Evolutionary conservation across 2,113 vertebrate genomes (phyloP).

Genomic region (Ptilorrhoa leucosticta): DNA sequence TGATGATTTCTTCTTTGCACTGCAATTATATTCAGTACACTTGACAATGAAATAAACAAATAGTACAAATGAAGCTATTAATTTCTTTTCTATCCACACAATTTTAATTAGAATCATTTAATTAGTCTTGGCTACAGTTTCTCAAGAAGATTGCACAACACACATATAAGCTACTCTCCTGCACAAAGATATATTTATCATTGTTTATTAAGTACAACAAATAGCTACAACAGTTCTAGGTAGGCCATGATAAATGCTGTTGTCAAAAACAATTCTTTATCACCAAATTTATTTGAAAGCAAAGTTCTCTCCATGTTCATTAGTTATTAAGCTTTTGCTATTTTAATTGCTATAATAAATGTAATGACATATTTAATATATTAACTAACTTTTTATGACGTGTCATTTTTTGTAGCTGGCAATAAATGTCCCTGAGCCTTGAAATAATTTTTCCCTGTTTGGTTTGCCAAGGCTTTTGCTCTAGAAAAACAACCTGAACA

Average conservation of each 20-base stretch:
- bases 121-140: slow-evolving; percentile 70
- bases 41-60: slow-evolving; percentile 73
- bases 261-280: slow-evolving; percentile 64
- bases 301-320: slow-evolving; percentile 62
- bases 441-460: slow-evolving; percentile 15
- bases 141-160: slow-evolving; percentile 49
- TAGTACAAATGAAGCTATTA: slow-evolving; percentile 73
- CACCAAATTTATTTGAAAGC: slow-evolving; percentile 65
- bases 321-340: slow-evolving; percentile 69
- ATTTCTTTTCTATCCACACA: slow-evolving; percentile 69
- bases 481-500: background rate
- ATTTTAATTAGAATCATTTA: slow-evolving; percentile 78
- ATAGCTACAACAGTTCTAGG: slow-evolving; percentile 32
- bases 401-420: slow-evolving; percentile 58
- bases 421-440: slow-evolving; percentile 63
- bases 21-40: slow-evolving; percentile 65
- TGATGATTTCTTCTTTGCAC: slow-evolving; percentile 66
- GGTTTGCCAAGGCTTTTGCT: background rate
- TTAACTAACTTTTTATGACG: slow-evolving; percentile 58
- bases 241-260: slow-evolving; percentile 53
- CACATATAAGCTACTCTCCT: slow-evolving; percentile 29
- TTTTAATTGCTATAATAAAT: slow-evolving; percentile 77
- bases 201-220: slow-evolving; percentile 56
- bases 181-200: slow-evolving; percentile 57
- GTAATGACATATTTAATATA: slow-evolving; percentile 63